Evolutionary conservation across 2,113 vertebrate genomes (phyloP).

Genomic region (Paramisgurnus dabryanus): DNA sequence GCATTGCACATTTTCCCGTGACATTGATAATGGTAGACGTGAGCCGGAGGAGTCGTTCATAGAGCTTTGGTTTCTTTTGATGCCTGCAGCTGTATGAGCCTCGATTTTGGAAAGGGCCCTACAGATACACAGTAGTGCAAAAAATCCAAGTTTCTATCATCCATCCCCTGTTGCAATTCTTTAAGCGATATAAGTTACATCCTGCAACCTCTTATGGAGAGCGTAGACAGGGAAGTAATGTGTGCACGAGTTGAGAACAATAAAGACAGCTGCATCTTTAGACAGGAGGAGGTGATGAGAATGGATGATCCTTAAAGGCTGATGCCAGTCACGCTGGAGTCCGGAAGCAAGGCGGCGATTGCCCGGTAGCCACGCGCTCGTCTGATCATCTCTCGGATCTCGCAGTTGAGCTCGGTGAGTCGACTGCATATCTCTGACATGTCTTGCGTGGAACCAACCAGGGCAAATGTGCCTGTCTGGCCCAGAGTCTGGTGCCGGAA

Average conservation of each 20-base stretch:
- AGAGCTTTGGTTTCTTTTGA: constrained; percentile 85
- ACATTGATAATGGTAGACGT: constrained; percentile 66
- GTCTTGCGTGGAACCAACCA: constrained; percentile 94
- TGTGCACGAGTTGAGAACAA: constrained; percentile 69
- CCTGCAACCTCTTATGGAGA: neutral
- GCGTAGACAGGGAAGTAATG: constrained; percentile 66
- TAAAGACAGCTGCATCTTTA: constrained; percentile 78
- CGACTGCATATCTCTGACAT: constrained; percentile 88
- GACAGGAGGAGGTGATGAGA: constrained; percentile 50
- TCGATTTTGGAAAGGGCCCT: constrained; percentile 64
- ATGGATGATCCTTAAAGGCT: constrained; percentile 80
- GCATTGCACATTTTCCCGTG: constrained; percentile 92
- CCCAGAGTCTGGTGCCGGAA: constrained; percentile 96
- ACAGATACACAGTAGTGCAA: constrained; percentile 76
- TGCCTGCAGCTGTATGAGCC: constrained; percentile 80
- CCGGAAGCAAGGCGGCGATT: constrained; percentile 88
- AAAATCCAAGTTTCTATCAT: constrained; percentile 59
- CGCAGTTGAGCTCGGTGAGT: constrained; percentile 91
- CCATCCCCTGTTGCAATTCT: constrained; percentile 45
- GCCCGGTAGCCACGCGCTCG: constrained; percentile 86
- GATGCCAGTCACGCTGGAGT: constrained; percentile 87
- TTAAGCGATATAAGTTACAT: constrained; percentile 1
- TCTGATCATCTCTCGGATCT: constrained; percentile 92
- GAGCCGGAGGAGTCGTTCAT: constrained; percentile 59
- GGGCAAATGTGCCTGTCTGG: constrained; percentile 91